phyloP scores from a whole-genome alignment of 2,113 vertebrate genomes.

The Delphinapterus leucas region DNA sequence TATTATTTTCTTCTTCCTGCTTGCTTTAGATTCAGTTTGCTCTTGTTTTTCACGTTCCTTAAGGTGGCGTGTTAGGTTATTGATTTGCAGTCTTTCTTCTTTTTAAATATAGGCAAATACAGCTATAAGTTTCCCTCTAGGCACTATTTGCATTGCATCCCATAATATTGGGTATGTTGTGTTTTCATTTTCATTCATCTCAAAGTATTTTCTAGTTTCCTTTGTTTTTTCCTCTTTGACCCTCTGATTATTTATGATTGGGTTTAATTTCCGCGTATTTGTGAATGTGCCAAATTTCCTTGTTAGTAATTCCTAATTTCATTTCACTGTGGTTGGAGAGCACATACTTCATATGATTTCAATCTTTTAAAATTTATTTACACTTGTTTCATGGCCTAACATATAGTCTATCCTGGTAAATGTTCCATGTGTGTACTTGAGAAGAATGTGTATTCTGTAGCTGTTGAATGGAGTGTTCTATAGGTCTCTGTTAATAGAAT shows the following conservation, averaged over 20 bases:
- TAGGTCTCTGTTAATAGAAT: neutral
- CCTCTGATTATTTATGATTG: neutral
- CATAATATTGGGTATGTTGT: neutral
- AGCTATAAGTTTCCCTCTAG: neutral
- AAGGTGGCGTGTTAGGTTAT: neutral
- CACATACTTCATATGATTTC: neutral
- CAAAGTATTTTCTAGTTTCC: conserved; percentile 27
- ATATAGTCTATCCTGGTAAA: neutral
- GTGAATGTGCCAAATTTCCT: neutral
- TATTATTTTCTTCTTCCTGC: neutral
- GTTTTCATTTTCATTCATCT: conserved; percentile 5
- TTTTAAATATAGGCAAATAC: neutral
- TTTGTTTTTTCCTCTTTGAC: neutral
- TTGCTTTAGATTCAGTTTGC: neutral
- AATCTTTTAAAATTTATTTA: neutral
- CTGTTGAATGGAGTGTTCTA: neutral
- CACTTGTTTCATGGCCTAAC: neutral
- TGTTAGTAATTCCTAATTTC: neutral
- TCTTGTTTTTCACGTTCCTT: neutral
- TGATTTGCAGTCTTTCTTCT: neutral
- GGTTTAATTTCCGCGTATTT: neutral
- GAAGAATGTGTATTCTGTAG: neutral
- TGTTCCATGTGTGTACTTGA: neutral
- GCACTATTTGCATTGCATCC: neutral
- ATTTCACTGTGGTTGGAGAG: neutral